Percentiles rank a stretch among this genome's conserved stretches.
Conservation (phyloP, 2,888 invertebrate species). For the Tenthredo mesomela region DNA sequence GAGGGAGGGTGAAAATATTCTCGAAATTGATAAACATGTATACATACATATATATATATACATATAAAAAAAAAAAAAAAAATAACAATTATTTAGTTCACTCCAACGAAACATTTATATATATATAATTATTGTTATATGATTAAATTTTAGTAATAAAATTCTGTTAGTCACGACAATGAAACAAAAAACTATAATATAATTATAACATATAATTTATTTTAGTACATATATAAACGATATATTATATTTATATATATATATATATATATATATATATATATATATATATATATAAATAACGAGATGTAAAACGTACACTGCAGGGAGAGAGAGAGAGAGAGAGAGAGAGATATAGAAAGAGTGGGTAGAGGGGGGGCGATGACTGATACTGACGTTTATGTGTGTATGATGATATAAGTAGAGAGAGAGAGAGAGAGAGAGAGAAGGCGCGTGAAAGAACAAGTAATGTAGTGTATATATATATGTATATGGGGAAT, state of each 20-base stretch:
- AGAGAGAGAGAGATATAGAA: no score
- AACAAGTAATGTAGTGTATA: background rate
- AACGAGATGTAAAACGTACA: background rate
- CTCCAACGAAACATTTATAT: conserved; percentile 24
- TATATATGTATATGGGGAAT: background rate
- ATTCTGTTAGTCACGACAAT: conserved; percentile 44
- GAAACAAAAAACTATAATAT: conserved; percentile 48
- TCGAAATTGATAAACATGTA: background rate
- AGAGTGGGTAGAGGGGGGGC: background rate
- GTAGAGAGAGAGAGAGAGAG: no score
- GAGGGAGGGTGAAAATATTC: no score
- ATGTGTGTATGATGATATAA: background rate
- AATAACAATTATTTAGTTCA: conserved; percentile 46
- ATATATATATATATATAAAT: conserved; percentile 53
- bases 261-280: conserved; percentile 71
- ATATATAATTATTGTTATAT: no score
- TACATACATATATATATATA: no score
- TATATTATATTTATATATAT: conserved; percentile 78
- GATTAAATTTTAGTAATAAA: background rate
- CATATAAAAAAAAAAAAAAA: conserved; percentile 57
- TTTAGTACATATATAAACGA: conserved; percentile 57
- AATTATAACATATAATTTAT: conserved; percentile 27
- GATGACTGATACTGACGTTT: background rate
- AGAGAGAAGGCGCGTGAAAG: background rate
- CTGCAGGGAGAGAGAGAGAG: background rate